Evolutionary conservation across 1,140 invertebrate species (phyloP).

Genomic region (Parapsyche elsis): DNA sequence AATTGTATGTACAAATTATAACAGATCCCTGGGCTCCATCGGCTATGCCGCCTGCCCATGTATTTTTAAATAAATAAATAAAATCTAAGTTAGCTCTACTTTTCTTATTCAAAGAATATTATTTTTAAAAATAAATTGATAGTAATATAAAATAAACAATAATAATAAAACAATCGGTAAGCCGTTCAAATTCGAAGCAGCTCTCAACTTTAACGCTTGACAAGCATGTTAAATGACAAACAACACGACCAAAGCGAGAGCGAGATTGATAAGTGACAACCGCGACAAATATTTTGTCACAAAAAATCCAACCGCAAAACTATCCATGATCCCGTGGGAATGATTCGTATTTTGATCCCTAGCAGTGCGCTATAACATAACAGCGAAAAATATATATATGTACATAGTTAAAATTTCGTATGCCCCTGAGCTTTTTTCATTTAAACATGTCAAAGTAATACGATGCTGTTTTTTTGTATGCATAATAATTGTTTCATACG

Average conservation of each 20-base stretch:
- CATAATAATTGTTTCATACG: neutral
- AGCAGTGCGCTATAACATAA: neutral
- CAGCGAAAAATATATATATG: no score
- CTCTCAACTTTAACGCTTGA: neutral
- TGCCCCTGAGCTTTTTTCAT: no score
- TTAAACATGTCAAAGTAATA: neutral
- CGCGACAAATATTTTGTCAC: slow-evolving; percentile 38
- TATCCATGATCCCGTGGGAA: slow-evolving; percentile 33
- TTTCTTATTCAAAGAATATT: no score
- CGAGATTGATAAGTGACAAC: slow-evolving; percentile 43
- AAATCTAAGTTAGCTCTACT: no score
- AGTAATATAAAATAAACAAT: no score
- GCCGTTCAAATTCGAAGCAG: no score
- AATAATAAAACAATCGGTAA: neutral
- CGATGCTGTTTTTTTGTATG: neutral
- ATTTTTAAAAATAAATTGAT: no score
- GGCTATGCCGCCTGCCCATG: no score
- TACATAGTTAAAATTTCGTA: no score
- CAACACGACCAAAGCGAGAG: neutral
- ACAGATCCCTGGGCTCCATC: no score
- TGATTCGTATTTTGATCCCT: neutral
- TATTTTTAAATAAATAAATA: no score
- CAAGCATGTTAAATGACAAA: slow-evolving; percentile 25
- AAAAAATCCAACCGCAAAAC: slow-evolving; percentile 26
- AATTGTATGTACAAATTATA: no score